Evolutionary conservation across 2,888 invertebrate genomes (phyloP).

Genomic region (Lasioglossum morio): DNA sequence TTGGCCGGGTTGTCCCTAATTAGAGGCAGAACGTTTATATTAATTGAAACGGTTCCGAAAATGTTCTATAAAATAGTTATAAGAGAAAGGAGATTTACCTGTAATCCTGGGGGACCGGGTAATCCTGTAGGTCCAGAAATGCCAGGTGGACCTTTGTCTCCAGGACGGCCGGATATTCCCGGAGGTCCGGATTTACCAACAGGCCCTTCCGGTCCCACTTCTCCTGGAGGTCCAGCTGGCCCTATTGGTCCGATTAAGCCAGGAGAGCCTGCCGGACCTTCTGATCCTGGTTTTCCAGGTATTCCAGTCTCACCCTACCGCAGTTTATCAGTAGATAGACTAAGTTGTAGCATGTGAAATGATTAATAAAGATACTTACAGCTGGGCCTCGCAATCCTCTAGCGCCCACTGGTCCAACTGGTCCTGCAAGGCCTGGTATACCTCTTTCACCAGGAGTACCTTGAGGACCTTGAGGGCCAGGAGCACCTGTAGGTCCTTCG

Average conservation of each 20-base stretch:
- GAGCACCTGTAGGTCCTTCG: slow-evolving; percentile 89
- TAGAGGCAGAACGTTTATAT: not conserved
- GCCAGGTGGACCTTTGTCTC: slow-evolving; percentile 91
- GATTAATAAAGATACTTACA: slow-evolving; percentile 83
- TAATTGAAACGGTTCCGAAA: not conserved
- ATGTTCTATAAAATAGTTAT: not conserved
- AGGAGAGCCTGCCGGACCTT: slow-evolving; percentile 89
- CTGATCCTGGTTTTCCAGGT: slow-evolving; percentile 90
- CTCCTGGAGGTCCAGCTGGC: slow-evolving; percentile 88
- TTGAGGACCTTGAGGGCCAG: slow-evolving; percentile 89
- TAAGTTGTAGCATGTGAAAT: not conserved
- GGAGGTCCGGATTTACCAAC: slow-evolving; percentile 90
- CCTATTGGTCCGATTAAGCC: slow-evolving; percentile 90
- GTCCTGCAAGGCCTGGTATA: slow-evolving; percentile 87
- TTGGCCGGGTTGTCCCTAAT: slow-evolving; percentile 89
- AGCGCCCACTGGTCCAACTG: slow-evolving; percentile 88
- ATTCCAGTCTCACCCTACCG: slow-evolving; percentile 89
- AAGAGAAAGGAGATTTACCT: slow-evolving; percentile 69
- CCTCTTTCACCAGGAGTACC: slow-evolving; percentile 90
- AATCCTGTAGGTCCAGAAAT: slow-evolving; percentile 88
- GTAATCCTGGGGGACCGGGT: slow-evolving; percentile 89
- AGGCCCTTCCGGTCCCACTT: slow-evolving; percentile 87
- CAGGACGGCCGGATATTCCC: slow-evolving; percentile 90
- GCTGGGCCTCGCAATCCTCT: slow-evolving; percentile 88
- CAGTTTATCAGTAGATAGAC: not conserved